Base-by-base conservation (phyloP, 2,888 invertebrate species). In the Lasioglossum malachurum region DNA sequence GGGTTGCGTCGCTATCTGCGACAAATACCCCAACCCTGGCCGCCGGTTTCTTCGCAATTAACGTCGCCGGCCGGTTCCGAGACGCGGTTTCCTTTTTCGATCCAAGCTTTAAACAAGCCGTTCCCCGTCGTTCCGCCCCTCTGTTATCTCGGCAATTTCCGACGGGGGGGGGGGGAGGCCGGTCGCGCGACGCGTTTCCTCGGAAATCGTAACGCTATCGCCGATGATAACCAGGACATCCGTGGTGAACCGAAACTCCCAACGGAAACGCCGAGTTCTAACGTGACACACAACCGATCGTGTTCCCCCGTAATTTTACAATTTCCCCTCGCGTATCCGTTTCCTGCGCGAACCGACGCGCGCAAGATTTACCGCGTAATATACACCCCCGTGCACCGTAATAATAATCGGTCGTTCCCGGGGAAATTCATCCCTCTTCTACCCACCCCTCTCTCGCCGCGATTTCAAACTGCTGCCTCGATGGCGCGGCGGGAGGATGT, bases 321-420 rank as follows among this genome's bases (percentile, higher is more conserved):
- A 88, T 90, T 90, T 90, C 90, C 90, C 64, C n/a, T 41, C 57
- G 73, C 64, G 77, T 69, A 87, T 90, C 89, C 90, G 89, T 79
- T 90, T 89, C 90, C 88, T 78, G 82, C 23, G 44, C 49, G 86
- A 75, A 49, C 27, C 82, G 69, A 86, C 53, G 77, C 80, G 78
- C 67, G 64, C 80, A 78, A 87, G 83, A 87, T 87, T 80, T 78
- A 80, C 84, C 81, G 78, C 71, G 82, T 44, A 72, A 80, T 53
- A 77, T 78, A 81, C 71, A 81, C 80, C 60, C n/a, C 49, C 53
- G 31, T 38, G 46, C 72, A 38, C 57, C 57, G 75, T 78, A 83
- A 84, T 87, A 83, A 89, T 88, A 86, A 89, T 89, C 86, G 35
- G 35, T 19, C 35, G 86, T 67, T 38, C 71, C 31, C 57, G 1